phyloP scores from a whole-genome alignment of 2,797 vertebrate species.

The Hemitrygon akajei region DNA sequence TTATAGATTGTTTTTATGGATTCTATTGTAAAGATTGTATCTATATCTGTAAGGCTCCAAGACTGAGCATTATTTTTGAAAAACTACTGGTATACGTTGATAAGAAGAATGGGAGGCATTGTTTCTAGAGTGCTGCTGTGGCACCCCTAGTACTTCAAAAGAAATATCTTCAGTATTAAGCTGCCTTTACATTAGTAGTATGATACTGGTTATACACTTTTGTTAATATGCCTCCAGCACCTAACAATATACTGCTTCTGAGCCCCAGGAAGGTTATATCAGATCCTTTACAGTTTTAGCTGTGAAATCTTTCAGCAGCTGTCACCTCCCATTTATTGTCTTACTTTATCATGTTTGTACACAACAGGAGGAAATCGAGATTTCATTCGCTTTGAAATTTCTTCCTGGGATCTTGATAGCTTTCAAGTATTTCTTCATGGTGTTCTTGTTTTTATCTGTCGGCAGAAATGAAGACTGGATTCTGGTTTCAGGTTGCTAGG shows the following conservation, averaged over 20 bases:
- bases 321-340: background rate
- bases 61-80: background rate
- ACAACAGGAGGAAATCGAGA: background rate
- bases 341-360: background rate
- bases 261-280: background rate
- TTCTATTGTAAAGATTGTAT: background rate
- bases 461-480: slow-evolving; percentile 25
- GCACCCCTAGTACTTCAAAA: background rate
- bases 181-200: background rate
- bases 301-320: background rate
- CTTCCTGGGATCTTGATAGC: background rate
- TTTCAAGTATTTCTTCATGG: background rate
- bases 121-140: background rate
- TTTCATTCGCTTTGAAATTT: background rate
- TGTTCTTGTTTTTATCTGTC: background rate
- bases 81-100: background rate
- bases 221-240: background rate
- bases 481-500: background rate
- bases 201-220: background rate
- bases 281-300: background rate
- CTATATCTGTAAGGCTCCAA: background rate
- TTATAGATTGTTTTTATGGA: background rate
- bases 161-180: background rate
- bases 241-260: background rate
- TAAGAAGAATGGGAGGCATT: background rate